A percentile compares a stretch with the other conserved stretches of the same genome.
Conservation (phyloP, 2,888 invertebrate species). For the Tetheella fluctuosa region DNA sequence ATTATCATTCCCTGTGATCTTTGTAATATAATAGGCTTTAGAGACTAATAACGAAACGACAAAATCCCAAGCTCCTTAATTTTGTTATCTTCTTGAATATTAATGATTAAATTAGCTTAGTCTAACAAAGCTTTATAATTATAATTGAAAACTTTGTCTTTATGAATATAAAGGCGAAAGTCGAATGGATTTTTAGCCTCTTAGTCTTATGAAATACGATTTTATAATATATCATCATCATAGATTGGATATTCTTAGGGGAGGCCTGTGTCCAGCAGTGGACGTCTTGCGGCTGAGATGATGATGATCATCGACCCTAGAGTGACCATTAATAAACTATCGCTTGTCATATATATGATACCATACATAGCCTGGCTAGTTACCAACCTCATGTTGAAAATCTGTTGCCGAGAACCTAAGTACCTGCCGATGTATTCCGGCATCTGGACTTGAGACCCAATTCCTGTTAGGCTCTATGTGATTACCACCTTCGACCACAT, state of each 20-base stretch:
- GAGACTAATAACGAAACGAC: constrained; percentile 1
- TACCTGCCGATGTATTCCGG: no score
- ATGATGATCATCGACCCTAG: neutral
- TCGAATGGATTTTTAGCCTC: neutral
- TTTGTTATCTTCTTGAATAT: constrained; percentile 5
- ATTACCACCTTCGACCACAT: no score
- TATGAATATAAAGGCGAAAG: no score
- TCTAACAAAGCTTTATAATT: neutral
- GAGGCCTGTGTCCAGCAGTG: no score
- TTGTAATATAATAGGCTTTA: neutral
- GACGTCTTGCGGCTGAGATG: no score
- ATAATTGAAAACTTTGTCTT: neutral
- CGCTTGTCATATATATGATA: neutral
- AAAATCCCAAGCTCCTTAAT: constrained; percentile 7
- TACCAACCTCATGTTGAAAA: no score
- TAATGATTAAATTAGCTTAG: neutral
- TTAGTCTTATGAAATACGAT: neutral
- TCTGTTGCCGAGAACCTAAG: no score
- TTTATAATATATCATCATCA: no score
- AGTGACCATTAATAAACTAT: neutral
- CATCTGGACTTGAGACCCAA: no score
- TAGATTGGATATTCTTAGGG: no score
- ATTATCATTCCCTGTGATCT: neutral
- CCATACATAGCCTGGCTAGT: no score
- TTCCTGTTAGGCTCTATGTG: no score